Evolutionary conservation across 2,888 invertebrate genomes (phyloP).

Genomic region (Dryadula phaetusa): DNA sequence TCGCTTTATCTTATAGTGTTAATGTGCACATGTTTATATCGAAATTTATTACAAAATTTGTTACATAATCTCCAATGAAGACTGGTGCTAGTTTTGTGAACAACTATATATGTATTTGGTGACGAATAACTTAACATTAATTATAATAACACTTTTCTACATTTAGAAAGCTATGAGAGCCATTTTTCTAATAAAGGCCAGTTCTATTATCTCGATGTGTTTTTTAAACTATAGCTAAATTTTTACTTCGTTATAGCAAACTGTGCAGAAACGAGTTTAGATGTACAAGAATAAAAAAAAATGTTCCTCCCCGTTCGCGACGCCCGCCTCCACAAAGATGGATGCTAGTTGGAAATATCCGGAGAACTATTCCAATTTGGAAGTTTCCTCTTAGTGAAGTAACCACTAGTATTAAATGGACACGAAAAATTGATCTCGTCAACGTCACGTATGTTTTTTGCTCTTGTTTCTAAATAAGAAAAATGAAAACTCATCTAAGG

Average conservation of each 20-base stretch:
- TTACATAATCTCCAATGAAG: background rate
- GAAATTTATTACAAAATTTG: background rate
- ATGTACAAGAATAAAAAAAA: conserved; percentile 65
- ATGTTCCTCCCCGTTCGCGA: conserved; percentile 51
- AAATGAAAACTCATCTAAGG: conserved; percentile 28
- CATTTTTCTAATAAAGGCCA: background rate
- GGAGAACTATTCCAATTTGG: conserved; percentile 80
- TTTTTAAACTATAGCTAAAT: conserved; percentile 29
- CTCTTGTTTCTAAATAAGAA: conserved; percentile 29
- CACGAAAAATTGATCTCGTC: conserved; percentile 57
- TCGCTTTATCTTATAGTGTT: conserved; percentile 52
- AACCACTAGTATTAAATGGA: conserved; percentile 65
- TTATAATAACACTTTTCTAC: background rate
- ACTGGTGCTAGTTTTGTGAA: background rate
- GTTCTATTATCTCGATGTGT: conserved; percentile 19
- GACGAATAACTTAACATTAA: too few species aligned
- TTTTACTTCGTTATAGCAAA: conserved; percentile 55
- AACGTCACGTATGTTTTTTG: conserved; percentile 37
- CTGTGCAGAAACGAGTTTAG: conserved; percentile 65
- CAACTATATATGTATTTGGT: too few species aligned
- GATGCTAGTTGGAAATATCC: conserved; percentile 73
- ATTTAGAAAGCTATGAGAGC: background rate
- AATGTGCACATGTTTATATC: too few species aligned
- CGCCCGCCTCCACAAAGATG: conserved; percentile 70
- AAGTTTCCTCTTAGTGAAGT: conserved; percentile 74